Conservation (phyloP, 2,797 vertebrate genomes). For the Perodicticus potto region DNA sequence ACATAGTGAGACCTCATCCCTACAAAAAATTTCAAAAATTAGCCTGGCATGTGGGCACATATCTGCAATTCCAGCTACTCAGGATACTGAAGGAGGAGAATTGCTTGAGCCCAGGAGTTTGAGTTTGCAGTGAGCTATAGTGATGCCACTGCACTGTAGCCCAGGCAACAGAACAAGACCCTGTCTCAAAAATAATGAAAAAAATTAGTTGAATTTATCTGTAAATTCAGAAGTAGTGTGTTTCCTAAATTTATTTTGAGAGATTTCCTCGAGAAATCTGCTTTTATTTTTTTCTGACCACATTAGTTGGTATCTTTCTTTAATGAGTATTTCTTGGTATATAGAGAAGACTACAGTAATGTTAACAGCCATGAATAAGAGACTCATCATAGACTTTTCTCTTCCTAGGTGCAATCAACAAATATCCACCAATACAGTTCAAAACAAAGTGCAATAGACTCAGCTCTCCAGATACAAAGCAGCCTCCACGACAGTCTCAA, state of each 20-base stretch:
- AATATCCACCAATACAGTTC: conserved; percentile 80
- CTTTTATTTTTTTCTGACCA: not conserved
- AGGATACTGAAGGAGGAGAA: not conserved
- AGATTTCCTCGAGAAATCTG: not conserved
- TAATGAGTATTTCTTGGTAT: not conserved
- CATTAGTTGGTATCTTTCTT: not conserved
- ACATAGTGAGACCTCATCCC: not conserved
- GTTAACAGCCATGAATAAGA: not conserved
- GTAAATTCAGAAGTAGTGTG: not conserved
- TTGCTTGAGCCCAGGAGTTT: not conserved
- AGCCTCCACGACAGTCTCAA: not conserved
- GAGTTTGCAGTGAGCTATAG: not conserved
- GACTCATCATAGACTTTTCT: conserved; percentile 50
- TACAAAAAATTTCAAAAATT: not conserved
- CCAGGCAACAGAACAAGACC: not conserved
- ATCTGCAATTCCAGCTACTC: not conserved
- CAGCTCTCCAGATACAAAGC: not conserved
- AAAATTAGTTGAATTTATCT: not conserved
- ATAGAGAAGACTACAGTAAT: not conserved
- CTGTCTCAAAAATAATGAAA: not conserved
- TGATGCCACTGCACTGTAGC: not conserved
- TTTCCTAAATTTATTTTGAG: conserved; percentile 18
- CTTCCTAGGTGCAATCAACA: conserved; percentile 84
- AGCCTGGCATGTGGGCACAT: not conserved
- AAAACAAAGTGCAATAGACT: conserved; percentile 73